Evolutionary conservation across 2,797 vertebrate genomes (phyloP).

Genomic region (Gallirallus australis): DNA sequence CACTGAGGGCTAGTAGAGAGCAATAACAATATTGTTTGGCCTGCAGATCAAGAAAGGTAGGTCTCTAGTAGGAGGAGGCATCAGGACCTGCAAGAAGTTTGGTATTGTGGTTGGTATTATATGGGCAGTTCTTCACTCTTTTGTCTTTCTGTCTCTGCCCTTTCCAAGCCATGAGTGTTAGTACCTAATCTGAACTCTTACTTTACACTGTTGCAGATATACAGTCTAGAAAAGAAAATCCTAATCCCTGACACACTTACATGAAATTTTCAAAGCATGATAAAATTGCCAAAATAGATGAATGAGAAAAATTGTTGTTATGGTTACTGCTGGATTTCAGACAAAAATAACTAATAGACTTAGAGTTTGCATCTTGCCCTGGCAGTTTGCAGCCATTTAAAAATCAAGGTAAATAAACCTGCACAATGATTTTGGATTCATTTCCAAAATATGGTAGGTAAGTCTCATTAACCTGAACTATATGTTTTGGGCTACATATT

Average conservation of each 20-base stretch:
- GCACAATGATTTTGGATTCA: not conserved
- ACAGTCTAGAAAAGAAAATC: not conserved
- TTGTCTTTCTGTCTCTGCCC: not conserved
- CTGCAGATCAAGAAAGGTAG: not conserved
- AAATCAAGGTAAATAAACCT: not conserved
- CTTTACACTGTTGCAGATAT: not conserved
- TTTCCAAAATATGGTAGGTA: not conserved
- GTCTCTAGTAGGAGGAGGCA: not conserved
- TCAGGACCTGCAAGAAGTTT: not conserved
- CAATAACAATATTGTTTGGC: not conserved
- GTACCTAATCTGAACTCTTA: not conserved
- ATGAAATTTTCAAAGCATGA: not conserved
- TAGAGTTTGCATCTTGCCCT: not conserved
- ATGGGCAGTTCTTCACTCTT: rapidly evolving
- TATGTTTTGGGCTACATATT: not conserved
- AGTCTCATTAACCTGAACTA: not conserved
- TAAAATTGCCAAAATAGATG: not conserved
- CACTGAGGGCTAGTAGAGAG: not conserved
- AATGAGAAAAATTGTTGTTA: not conserved
- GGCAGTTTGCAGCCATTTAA: not conserved
- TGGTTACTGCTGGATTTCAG: not conserved
- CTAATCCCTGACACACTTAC: not conserved
- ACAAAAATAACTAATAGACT: not conserved
- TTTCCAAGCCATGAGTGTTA: not conserved
- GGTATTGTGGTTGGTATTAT: not conserved